A percentile compares a stretch with the other conserved stretches of the same genome.
Evolutionary conservation across 2,888 invertebrate species (phyloP).

Genomic region (Lepidocyrtinus sp.): DNA sequence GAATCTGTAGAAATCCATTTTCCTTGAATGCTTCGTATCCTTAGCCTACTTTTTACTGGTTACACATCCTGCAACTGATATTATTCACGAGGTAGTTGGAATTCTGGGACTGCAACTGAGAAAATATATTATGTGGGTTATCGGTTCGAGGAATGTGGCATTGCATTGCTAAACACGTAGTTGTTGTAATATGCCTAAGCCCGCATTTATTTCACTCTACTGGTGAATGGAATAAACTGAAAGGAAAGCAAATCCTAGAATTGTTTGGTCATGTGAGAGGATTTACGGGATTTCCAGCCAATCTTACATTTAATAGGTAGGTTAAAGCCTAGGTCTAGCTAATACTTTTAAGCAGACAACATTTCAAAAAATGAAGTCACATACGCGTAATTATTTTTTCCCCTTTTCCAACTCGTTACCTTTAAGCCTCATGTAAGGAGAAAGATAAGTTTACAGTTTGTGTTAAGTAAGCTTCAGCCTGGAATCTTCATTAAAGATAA

Average conservation of each 20-base stretch:
- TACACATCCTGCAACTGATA: neutral
- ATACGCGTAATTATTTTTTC: no score
- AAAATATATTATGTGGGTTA: neutral
- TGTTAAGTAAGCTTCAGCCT: no score
- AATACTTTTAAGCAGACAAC: neutral
- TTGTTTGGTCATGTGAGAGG: neutral
- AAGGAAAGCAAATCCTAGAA: neutral
- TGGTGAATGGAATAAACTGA: neutral
- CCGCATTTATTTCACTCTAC: neutral
- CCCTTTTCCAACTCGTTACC: no score
- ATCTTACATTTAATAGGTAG: no score
- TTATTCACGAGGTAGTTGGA: neutral
- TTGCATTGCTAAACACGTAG: neutral
- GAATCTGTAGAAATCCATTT: neutral
- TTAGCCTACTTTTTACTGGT: neutral
- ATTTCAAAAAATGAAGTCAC: neutral
- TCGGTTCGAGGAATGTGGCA: neutral
- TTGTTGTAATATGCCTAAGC: neutral
- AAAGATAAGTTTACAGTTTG: no score
- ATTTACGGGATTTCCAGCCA: neutral
- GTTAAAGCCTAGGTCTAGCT: no score
- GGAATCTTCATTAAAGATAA: no score
- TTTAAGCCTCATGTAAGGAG: no score
- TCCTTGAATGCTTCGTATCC: neutral
- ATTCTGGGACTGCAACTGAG: neutral